Base-by-base conservation (phyloP, 2,888 invertebrate genomes). In the Melikaiella ostensackeni region DNA sequence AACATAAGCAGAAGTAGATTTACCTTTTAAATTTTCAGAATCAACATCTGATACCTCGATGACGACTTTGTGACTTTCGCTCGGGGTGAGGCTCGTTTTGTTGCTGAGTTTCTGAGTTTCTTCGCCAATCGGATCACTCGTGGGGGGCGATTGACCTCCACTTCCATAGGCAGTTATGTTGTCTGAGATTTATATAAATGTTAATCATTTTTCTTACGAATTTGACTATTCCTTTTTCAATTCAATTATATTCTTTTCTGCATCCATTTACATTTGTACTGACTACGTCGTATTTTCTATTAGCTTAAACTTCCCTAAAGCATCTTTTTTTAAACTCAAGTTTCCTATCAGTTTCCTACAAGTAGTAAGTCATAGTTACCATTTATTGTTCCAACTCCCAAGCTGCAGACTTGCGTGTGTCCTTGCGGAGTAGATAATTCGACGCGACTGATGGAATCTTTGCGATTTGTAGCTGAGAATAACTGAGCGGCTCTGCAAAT, bases 31-130 rank as follows among this genome's bases (percentile, higher is more conserved):
- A 76, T 85, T 88, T n/a, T 92, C 92, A 38, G 83, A 79, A 62
- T 92, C 92, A 38, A 86, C 84, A 66, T 92, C 91, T 13, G 91
- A 88, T 1, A 92, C 92, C 84, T 91, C 91, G 75, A 92, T 92
- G 5, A 92, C 92, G 50, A 92, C 90, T 86, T 92, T 92, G 64
- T 92, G 91, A 3, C 89, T 88, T 30, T 91, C 90, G 42, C 86
- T 75, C 3, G 89, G 90, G 4, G 89, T 91, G 1, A 89, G 80
- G 66, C 89, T 89, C 9, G 87, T 87, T 82, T 91, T 90, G 73
- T 82, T 86, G 38, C 88, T 89, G 3, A 90, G 83, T 77, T 89
- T 89, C 21, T 86, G 87, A 2, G 84, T 82, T 21, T 86, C 87
- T 33, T 89, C 91, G 21, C 86, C 88, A 19, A 85, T 85, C 3